phyloP scores from a whole-genome alignment of 2,113 vertebrate species.

The Elephantulus edwardii region DNA sequence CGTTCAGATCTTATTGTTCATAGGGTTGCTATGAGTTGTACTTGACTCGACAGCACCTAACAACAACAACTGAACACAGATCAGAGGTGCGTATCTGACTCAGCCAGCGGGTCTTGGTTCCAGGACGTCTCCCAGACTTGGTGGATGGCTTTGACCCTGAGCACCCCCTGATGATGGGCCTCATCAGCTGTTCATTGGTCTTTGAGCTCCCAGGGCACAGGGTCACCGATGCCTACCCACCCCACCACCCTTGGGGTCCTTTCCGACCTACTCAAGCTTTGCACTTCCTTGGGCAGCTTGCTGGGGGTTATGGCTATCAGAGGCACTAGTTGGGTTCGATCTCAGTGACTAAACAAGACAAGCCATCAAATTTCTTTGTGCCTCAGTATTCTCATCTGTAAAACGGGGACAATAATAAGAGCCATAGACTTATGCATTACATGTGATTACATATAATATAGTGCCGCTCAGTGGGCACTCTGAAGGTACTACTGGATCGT shows the following conservation, averaged over 20 bases:
- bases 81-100: not conserved
- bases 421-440: no score
- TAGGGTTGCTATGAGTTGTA: no score
- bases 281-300: not conserved
- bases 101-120: not conserved
- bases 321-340: not conserved
- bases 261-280: rapidly evolving
- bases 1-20: no score
- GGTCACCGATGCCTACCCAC: not conserved
- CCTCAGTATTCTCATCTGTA: not conserved
- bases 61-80: no score
- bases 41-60: no score
- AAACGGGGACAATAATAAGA: not conserved
- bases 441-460: no score
- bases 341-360: not conserved
- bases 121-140: not conserved
- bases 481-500: no score
- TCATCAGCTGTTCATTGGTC: not conserved
- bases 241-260: not conserved
- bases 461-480: no score
- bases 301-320: not conserved
- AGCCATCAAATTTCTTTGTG: not conserved
- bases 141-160: not conserved
- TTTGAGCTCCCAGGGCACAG: rapidly evolving
- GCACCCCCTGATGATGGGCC: not conserved